A percentile compares a stretch with the other conserved stretches of the same genome.
phyloP scores from a whole-genome alignment of 2,888 invertebrate genomes.

The Andrena marginata region DNA sequence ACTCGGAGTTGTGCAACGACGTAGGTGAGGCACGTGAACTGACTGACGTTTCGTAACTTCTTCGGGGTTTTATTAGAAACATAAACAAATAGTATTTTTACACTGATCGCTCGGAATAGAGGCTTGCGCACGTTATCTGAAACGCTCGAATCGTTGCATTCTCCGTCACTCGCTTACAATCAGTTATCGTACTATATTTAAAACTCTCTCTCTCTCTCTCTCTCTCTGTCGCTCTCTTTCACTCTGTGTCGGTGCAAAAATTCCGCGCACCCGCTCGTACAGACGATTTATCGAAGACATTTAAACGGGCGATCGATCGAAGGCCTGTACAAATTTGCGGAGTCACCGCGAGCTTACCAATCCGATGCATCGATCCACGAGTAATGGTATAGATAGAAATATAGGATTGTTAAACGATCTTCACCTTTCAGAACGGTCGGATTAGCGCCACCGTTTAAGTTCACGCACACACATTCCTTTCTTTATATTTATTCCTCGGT shows the following conservation, averaged over 20 bases:
- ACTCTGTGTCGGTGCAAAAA: not conserved
- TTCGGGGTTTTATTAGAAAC: slow-evolving; percentile 70
- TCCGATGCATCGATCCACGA: too few relatives aligned
- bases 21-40: not conserved
- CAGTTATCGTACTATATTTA: slow-evolving; percentile 27
- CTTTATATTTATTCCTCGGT: not conserved
- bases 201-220: slow-evolving; percentile 2
- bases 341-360: too few relatives aligned
- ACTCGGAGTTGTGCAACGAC: not conserved
- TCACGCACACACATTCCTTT: not conserved
- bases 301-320: not conserved
- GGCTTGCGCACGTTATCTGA: not conserved
- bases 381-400: too few relatives aligned
- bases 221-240: not conserved
- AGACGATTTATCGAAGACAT: slow-evolving; percentile 28
- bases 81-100: slow-evolving; percentile 68
- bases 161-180: not conserved
- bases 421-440: too few relatives aligned
- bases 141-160: not conserved
- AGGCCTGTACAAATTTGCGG: slow-evolving; percentile 2
- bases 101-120: slow-evolving; percentile 36
- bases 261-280: not conserved
- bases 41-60: not conserved
- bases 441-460: too few relatives aligned
- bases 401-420: too few relatives aligned